These are phyloP conservation scores for Cactoblastis cactorum DNA, from an alignment of 2,888 invertebrate species.

Conservation along the genomic window DNA sequence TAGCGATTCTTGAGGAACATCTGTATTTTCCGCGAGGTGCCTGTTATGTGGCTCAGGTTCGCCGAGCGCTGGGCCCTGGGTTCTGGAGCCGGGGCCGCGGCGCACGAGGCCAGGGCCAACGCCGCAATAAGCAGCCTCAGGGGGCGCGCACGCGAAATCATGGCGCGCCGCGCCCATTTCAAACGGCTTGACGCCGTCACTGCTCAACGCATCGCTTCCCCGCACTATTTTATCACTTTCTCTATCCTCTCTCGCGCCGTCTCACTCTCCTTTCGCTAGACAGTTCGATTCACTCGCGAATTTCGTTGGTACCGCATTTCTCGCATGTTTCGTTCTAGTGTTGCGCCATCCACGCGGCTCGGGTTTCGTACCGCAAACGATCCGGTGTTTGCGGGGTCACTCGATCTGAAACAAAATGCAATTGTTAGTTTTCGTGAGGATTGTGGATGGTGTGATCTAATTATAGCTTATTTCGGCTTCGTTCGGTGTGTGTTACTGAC, in stretches of 20 bases:
- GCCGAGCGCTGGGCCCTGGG: constrained; percentile 87
- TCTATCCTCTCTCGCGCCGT: constrained; percentile 12
- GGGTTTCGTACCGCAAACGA: constrained; percentile 50
- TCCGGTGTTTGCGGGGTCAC: constrained; percentile 50
- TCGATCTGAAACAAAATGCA: constrained; percentile 65
- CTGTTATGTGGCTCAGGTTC: constrained; percentile 89
- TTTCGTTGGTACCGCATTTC: constrained; percentile 25
- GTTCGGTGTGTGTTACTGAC: not conserved
- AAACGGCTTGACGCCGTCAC: constrained; percentile 75
- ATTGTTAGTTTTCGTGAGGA: constrained; percentile 47
- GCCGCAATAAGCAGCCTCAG: constrained; percentile 76
- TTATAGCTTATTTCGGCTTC: not conserved
- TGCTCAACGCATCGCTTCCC: constrained; percentile 48
- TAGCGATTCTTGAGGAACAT: constrained; percentile 91
- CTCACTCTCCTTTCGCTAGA: constrained; percentile 22
- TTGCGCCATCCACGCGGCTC: constrained; percentile 45
- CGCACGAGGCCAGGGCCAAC: constrained; percentile 74
- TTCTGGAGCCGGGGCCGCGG: constrained; percentile 74
- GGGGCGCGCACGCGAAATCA: constrained; percentile 73
- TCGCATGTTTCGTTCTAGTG: constrained; percentile 33
- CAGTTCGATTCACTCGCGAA: constrained; percentile 29
- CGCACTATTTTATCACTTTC: constrained; percentile 14
- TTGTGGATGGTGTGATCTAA: constrained; percentile 17
- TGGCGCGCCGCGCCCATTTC: constrained; percentile 78
- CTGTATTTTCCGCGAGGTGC: constrained; percentile 88